Percentiles rank a stretch among this genome's conserved stretches.
These are phyloP conservation scores for Nomada goodeniana DNA, from an alignment of 2,888 invertebrate species.

Conservation along the genomic window DNA sequence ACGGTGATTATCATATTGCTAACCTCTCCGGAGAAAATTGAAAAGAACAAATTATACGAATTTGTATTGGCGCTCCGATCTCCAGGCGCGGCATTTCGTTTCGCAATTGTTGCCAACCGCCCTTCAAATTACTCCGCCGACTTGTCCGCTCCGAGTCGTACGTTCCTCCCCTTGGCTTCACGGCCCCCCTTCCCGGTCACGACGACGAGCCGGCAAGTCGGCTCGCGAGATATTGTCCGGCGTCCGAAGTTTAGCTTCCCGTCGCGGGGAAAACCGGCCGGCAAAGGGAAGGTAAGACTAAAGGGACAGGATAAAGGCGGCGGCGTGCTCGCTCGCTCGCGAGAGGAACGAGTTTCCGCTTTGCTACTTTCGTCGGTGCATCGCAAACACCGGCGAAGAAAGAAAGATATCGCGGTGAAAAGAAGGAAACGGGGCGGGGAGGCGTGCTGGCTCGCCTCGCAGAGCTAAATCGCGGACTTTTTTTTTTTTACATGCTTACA, in stretches of 20 bases:
- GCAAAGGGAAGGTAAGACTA: slow-evolving; percentile 46
- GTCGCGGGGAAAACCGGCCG: background rate
- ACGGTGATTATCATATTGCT: too few species aligned
- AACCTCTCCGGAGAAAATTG: too few species aligned
- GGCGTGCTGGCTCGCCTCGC: slow-evolving; percentile 59
- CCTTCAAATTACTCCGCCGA: too few species aligned
- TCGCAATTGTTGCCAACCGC: too few species aligned
- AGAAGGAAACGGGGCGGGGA: slow-evolving; percentile 54
- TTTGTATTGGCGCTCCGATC: too few species aligned
- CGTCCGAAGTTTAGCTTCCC: slow-evolving; percentile 38
- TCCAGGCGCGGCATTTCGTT: too few species aligned
- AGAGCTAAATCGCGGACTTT: slow-evolving; percentile 78
- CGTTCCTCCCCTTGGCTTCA: background rate
- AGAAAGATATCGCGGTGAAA: slow-evolving; percentile 68
- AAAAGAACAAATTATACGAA: too few species aligned
- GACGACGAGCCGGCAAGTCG: background rate
- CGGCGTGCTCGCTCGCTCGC: slow-evolving; percentile 12
- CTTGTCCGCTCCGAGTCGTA: background rate
- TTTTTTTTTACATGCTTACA: slow-evolving; percentile 78
- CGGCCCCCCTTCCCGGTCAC: too few species aligned
- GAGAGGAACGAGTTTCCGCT: slow-evolving; percentile 75
- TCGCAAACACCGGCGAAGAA: slow-evolving; percentile 64
- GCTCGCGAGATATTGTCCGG: slow-evolving; percentile 32
- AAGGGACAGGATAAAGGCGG: slow-evolving; percentile 53
- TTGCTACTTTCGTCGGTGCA: slow-evolving; percentile 75